phyloP scores from a whole-genome alignment of 1,140 invertebrate genomes.

The Diploscapter pachys region DNA sequence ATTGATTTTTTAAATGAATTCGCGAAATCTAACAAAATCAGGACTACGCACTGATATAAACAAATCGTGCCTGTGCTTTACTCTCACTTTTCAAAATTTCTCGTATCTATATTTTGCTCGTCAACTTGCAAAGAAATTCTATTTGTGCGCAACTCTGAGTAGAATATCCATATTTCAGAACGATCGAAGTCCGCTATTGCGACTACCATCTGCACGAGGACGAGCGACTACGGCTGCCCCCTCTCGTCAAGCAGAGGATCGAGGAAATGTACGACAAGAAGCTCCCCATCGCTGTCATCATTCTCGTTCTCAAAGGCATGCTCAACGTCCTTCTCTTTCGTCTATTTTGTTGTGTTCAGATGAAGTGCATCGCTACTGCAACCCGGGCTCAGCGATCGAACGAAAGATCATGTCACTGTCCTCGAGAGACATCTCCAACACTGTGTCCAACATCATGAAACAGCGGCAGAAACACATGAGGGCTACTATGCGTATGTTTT shows the following conservation, averaged over 20 bases:
- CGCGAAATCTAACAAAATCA: too few species aligned
- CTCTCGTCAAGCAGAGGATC: slow-evolving; percentile 21
- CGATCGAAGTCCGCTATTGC: slow-evolving; percentile 32
- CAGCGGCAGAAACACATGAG: neutral
- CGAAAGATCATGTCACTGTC: neutral
- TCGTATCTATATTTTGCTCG: too few species aligned
- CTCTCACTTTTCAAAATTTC: too few species aligned
- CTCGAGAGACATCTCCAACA: slow-evolving; percentile 6
- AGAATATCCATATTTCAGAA: neutral
- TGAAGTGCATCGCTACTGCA: neutral
- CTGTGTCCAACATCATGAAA: slow-evolving; percentile 3
- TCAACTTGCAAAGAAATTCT: too few species aligned
- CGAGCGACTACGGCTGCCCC: slow-evolving; percentile 22
- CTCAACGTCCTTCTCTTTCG: neutral
- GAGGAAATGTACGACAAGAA: slow-evolving; percentile 20
- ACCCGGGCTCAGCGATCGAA: neutral
- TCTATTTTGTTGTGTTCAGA: neutral
- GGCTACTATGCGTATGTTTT: too few species aligned
- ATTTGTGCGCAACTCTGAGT: too few species aligned
- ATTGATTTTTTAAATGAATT: too few species aligned
- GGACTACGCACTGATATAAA: too few species aligned
- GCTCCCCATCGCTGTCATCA: slow-evolving; percentile 19
- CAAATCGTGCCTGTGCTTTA: too few species aligned
- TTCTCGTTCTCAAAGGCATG: slow-evolving; percentile 27
- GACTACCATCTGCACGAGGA: slow-evolving; percentile 35